Conservation (phyloP, 2,113 vertebrate genomes). For the Psittacus erithacus region DNA sequence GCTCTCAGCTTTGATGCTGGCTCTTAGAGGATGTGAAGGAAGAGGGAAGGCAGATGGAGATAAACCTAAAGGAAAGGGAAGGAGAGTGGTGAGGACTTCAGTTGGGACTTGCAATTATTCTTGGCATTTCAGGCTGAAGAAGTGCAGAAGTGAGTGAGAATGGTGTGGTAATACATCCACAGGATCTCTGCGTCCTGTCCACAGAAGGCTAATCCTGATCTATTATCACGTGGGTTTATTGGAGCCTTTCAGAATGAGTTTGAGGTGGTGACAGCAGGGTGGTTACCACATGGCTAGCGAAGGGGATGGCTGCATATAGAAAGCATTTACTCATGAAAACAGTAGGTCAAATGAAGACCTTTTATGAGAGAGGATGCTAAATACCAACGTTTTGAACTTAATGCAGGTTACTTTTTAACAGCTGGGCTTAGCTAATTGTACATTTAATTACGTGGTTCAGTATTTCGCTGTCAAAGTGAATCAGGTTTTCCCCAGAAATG, state of each 20-base stretch:
- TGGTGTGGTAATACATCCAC: not conserved
- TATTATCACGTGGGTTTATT: not conserved
- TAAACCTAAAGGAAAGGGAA: not conserved
- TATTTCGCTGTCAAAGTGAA: not conserved
- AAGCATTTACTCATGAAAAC: not conserved
- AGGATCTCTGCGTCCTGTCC: not conserved
- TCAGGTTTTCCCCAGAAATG: not conserved
- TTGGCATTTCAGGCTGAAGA: not conserved
- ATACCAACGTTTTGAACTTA: not conserved
- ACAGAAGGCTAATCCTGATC: not conserved
- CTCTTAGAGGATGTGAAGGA: not conserved
- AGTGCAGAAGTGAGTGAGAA: not conserved
- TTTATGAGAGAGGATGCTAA: not conserved
- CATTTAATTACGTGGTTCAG: fast-evolving
- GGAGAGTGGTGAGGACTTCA: not conserved
- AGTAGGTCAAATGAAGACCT: not conserved
- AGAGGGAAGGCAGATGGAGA: not conserved
- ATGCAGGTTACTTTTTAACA: not conserved
- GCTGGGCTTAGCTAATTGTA: not conserved
- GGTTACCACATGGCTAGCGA: not conserved
- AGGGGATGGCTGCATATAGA: not conserved
- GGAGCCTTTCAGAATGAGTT: not conserved
- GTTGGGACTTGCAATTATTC: not conserved
- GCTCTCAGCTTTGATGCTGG: not conserved
- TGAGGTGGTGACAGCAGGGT: not conserved